phyloP scores from a whole-genome alignment of 1,140 invertebrate genomes.

The Philopotamus ludificatus region DNA sequence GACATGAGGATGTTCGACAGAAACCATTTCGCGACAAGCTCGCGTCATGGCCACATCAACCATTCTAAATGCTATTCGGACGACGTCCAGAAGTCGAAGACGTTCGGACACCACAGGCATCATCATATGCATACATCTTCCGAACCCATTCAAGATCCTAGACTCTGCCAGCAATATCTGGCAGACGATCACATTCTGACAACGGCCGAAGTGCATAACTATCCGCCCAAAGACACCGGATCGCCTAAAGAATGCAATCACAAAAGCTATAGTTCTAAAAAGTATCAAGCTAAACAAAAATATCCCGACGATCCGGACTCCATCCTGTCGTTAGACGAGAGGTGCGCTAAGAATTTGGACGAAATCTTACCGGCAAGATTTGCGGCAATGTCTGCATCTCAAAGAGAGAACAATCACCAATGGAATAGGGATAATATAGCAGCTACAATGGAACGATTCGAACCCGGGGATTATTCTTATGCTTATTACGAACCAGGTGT shows the following conservation, averaged over 20 bases:
- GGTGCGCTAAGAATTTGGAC: conserved; percentile 54
- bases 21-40: conserved; percentile 39
- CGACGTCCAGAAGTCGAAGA: conserved; percentile 38
- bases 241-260: conserved; percentile 46
- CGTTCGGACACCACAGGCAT: conserved; percentile 43
- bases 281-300: conserved; percentile 42
- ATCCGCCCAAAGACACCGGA: conserved; percentile 54
- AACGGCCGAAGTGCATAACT: conserved; percentile 56
- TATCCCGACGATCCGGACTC: conserved; percentile 49
- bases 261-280: conserved; percentile 36
- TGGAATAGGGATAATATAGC: conserved; percentile 61
- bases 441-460: conserved; percentile 62
- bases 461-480: conserved; percentile 71
- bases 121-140: conserved; percentile 51
- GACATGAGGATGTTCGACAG: conserved; percentile 37
- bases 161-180: conserved; percentile 34
- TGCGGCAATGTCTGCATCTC: conserved; percentile 52
- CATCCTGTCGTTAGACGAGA: conserved; percentile 54
- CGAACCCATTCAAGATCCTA: conserved; percentile 46
- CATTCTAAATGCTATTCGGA: conserved; percentile 40
- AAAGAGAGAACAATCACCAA: conserved; percentile 49
- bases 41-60: conserved; percentile 28
- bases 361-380: conserved; percentile 55
- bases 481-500: conserved; percentile 72
- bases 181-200: conserved; percentile 53